Conservation (phyloP, 2,113 vertebrate species). For the Deroptyus accipitrinus region DNA sequence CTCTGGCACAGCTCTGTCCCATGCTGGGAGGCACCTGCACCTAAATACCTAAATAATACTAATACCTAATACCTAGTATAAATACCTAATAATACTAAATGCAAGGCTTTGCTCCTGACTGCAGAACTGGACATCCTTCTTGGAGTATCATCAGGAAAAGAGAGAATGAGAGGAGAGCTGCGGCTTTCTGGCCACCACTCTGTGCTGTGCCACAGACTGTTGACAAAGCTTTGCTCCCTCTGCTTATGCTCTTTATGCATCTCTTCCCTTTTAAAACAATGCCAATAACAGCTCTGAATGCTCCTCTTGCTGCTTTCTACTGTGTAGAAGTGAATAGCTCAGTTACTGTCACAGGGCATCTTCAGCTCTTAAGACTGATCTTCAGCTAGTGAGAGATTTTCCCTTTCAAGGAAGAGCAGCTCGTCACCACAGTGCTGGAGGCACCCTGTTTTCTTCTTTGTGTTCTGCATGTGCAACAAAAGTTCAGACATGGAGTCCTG, state of each 20-base stretch:
- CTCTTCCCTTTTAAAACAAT: background rate
- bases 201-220: background rate
- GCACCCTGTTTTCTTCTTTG: background rate
- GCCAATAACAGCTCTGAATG: background rate
- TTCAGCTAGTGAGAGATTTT: background rate
- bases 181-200: background rate
- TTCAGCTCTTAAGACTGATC: background rate
- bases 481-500: background rate
- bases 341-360: background rate
- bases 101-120: background rate
- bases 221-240: background rate
- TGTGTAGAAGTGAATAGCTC: background rate
- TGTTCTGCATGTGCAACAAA: background rate
- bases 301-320: background rate
- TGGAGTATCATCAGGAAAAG: background rate
- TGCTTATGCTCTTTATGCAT: background rate
- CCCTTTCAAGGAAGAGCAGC: background rate
- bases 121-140: background rate
- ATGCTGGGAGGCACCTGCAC: background rate
- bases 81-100: background rate
- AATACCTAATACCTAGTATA: background rate
- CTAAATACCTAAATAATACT: background rate
- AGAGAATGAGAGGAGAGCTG: background rate
- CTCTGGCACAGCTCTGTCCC: background rate
- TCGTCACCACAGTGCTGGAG: background rate